Evolutionary conservation across 2,113 vertebrate species (phyloP).

Genomic region (Terrapene triunguis): DNA sequence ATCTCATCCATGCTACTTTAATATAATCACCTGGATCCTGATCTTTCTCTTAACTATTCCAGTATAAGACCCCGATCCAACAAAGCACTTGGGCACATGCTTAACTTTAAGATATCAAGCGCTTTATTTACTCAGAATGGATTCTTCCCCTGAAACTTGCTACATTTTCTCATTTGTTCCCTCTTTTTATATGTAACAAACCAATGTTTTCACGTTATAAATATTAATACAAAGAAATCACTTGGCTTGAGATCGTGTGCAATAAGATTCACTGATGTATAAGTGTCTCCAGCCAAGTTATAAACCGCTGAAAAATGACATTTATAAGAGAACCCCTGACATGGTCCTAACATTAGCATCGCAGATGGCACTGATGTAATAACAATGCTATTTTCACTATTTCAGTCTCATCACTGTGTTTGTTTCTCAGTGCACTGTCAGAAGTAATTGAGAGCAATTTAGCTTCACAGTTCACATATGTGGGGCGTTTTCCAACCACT

Average conservation of each 20-base stretch:
- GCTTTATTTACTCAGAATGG: constrained; percentile 8
- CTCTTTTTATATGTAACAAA: not conserved
- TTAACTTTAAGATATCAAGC: not conserved
- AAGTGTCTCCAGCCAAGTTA: not conserved
- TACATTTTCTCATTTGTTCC: not conserved
- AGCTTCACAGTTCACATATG: not conserved
- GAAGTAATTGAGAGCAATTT: not conserved
- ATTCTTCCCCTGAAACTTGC: constrained; percentile 9
- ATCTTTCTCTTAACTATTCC: not conserved
- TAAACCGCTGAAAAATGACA: not conserved
- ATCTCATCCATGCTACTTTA: not conserved
- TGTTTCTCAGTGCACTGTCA: not conserved
- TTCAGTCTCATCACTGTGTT: not conserved
- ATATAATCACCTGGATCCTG: not conserved
- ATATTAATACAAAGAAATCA: not conserved
- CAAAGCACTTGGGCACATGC: not conserved
- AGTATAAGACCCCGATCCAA: not conserved
- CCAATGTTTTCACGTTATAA: constrained; percentile 17
- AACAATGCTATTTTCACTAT: not conserved
- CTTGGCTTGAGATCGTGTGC: not conserved
- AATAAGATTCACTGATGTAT: not conserved
- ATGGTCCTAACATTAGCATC: not conserved
- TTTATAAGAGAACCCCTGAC: not conserved
- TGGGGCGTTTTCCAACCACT: not conserved
- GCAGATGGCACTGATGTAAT: not conserved